Base-by-base conservation (phyloP, 1,140 invertebrate genomes). In the Drosophila sulfurigaster region DNA sequence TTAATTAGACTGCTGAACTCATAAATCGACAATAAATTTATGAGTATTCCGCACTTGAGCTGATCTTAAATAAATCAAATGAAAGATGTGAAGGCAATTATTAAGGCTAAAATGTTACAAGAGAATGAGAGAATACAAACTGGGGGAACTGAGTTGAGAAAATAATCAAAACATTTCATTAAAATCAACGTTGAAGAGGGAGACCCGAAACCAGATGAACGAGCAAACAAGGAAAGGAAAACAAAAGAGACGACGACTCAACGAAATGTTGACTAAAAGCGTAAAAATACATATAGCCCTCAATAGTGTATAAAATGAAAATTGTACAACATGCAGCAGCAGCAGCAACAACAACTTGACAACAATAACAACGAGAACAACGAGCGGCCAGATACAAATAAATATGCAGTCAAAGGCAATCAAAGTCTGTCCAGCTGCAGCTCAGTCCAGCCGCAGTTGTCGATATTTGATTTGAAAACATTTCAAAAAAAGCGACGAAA, bases 381-480 rank as follows among this genome's bases (percentile, higher is more conserved):
- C 8, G 60, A 32, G 35, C 30, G 56, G 51, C 58, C 28, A 49
- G 59, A 48, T 81, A 75, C 81, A 85, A 85, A 85, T 85, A 85
- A 85, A 85, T 86, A 86, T 80, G 74, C 81, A 81, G 81, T 81
- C 81, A 85, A 85, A 85, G 82, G 81, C 81, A 85, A 85, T 85
- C 81, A 85, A 85, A 66, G 74, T 78, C 75, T 77, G 74, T 64
- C 57, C 52, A 13, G 62, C 46, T 58, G 57, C 28, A 38, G 45
- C 45, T 28, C 48, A 11, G 62, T 64, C 51, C 74, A 41, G 69
- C 68, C 78, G 52, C 78, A 71, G 83, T 83, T 85, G 79, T 79
- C 81, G 78, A 85, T 85, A 85, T 85, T 85, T 85, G 81, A 85
- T 85, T 85, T 85, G 82, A 86, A 85, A 85, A 85, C 82, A 86